phyloP scores from a whole-genome alignment of 2,797 vertebrate genomes.

The Crenuchus spilurus region DNA sequence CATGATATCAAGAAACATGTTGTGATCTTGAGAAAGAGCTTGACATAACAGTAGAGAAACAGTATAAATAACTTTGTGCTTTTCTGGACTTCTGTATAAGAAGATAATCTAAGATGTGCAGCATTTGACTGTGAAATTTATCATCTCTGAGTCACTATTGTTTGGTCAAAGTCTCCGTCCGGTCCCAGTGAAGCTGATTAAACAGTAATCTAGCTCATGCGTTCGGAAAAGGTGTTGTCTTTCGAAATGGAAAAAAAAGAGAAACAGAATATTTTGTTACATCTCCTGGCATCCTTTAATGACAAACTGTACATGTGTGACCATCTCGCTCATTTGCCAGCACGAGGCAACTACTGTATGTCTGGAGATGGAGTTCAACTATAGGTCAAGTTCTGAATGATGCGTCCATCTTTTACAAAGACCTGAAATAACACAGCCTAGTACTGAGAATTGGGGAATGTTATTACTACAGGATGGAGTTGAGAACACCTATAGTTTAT shows the following conservation, averaged over 20 bases:
- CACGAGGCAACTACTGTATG: background rate
- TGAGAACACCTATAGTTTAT: no score
- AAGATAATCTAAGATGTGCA: no score
- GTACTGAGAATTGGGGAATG: no score
- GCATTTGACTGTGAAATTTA: background rate
- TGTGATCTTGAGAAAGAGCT: no score
- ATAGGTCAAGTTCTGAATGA: no score
- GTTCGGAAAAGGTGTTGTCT: slow-evolving; percentile 39
- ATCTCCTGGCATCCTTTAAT: slow-evolving; percentile 12
- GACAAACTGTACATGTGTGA: background rate
- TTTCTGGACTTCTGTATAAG: no score
- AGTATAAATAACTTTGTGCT: no score
- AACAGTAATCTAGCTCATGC: slow-evolving; percentile 43
- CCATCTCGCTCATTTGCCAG: slow-evolving; percentile 1
- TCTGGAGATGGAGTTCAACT: background rate
- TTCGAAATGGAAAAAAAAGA: slow-evolving; percentile 43
- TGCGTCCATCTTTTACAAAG: no score
- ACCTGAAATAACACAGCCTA: no score
- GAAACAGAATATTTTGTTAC: slow-evolving; percentile 45
- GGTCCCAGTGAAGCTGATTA: slow-evolving; percentile 42
- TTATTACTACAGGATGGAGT: no score
- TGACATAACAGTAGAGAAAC: no score
- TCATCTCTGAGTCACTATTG: background rate
- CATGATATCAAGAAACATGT: no score
- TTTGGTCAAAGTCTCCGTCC: slow-evolving; percentile 37